A percentile compares a stretch with the other conserved stretches of the same genome.
Conservation (phyloP, 64 coral and sea anemone species). For the Porites lutea region DNA sequence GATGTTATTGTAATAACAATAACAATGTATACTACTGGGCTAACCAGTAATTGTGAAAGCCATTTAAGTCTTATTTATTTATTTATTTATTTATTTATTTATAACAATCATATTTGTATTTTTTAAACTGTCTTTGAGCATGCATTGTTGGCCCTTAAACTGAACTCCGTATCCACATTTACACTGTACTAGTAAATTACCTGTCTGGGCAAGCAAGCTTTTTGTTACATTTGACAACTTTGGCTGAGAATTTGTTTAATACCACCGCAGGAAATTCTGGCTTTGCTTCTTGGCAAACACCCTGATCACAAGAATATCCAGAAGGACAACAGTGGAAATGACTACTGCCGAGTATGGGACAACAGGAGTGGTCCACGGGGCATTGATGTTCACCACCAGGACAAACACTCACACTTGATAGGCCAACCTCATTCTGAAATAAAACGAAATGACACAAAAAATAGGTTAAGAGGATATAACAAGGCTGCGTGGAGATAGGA, state of each 20-base stretch:
- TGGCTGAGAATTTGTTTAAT: neutral
- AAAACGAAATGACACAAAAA: neutral
- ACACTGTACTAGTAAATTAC: neutral
- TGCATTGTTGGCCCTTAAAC: too few relatives aligned
- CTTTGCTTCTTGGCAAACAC: conserved; percentile 29
- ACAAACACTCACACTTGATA: neutral
- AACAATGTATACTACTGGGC: too few relatives aligned
- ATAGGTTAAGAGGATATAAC: too few relatives aligned
- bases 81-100: too few relatives aligned
- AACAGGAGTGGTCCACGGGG: conserved; percentile 54
- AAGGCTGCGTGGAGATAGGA: too few relatives aligned
- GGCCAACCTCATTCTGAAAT: conserved; percentile 21
- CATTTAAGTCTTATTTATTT: too few relatives aligned
- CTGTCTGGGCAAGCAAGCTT: conserved; percentile 48
- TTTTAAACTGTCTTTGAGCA: too few relatives aligned
- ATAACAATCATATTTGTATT: too few relatives aligned
- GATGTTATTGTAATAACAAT: too few relatives aligned
- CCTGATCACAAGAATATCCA: conserved; percentile 54
- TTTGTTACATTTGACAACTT: conserved; percentile 57
- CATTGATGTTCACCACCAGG: conserved; percentile 30
- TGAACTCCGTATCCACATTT: too few relatives aligned
- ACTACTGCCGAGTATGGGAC: conserved; percentile 10
- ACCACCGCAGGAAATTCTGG: conserved; percentile 14
- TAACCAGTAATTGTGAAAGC: too few relatives aligned
- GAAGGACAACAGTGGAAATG: conserved; percentile 60